Base-by-base conservation (phyloP, 2,888 invertebrate genomes). In the Orthosia incerta region DNA sequence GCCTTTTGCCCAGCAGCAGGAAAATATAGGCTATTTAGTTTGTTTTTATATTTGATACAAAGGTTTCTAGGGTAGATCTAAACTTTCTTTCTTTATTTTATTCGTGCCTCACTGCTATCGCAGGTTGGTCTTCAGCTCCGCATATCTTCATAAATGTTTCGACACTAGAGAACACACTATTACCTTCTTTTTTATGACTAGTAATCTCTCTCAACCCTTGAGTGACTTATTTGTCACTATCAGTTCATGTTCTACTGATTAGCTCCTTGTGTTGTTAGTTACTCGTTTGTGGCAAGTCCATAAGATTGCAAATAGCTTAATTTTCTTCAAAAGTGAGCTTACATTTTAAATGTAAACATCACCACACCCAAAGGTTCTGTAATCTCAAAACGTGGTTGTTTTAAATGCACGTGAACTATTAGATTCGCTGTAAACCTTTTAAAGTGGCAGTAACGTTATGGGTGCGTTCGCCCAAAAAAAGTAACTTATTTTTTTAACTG, bases 391-490 rank as follows among this genome's bases (percentile, higher is more conserved):
- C 88, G 87, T 84, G 90, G 87, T 87, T 86, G 89, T 93, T 93
- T 91, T 89, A 91, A 94, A 94, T 90, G 91, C 89, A 89, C 89
- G 89, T 91, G 90, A 85, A 90, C 93, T 93, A 93, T 93, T 93
- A 93, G 95, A 95, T 95, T 95, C 95, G 95, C 95, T 91, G 85
- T 87, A 85, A 89, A 88, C 94, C 93, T 94, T 95, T 94, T 94
- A 91, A 94, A 95, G 94, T 93, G 93, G 90, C 90, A 91, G 90
- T 91, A 91, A 26, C 90, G 91, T 91, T 92, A 91, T 91, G 91
- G 93, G 92, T 89, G 91, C 88, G 90, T 91, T 91, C 81, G 83
- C 84, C 18, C 46, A 71, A 88, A 91, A 91, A 92, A 91, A 91
- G 89, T 86, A 88, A 91, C 89, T 90, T 90, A 89, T 89, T 92